Evolutionary conservation across 2,888 invertebrate species (phyloP), one percentile per base, ranked within the genome.

Genomic region (Perizoma flavofasciatum): DNA sequence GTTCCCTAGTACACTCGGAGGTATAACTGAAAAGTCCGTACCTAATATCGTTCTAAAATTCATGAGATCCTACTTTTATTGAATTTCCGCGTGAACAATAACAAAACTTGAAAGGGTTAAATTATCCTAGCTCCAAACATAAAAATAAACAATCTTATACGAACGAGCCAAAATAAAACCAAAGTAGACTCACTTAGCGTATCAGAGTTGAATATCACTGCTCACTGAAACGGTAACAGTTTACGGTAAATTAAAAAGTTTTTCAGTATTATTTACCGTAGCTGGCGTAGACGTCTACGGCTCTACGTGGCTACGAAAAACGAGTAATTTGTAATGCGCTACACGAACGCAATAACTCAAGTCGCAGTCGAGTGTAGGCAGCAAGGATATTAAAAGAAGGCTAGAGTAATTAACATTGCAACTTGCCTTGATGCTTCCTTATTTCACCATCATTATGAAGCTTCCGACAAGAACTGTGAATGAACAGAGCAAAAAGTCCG

Each of bases 311-410:
- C 75, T 75, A 79, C 79, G 75, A 62, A 71, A 71, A 71, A 68
- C 76, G 77, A 56, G 62, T 69, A 66, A 78, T 79, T 82, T 79
- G 75, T 77, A 78, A 85, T 81, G 78, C 85, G 66, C 72, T 73
- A 79, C 86, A 83, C 86, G 84, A 77, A 81, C 71, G 75, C 78
- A 80, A 85, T 86, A 86, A 84, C 79, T 86, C 82, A 85, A 78
- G 79, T 69, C 68, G 73, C 73, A 73, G 72, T 72, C 71, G 70
- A 69, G 75, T 71, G 73, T 70, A 77, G 74, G 72, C 72, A 72
- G 70, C 70, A 65, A 73, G 76, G 76, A 83, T 82, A 84, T 84
- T 82, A 81, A 78, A 79, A 79, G 78, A 75, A 70, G 69, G 66
- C 68, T 65, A 61, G 66, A 59, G 74, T 73, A 82, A 82, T 82